Evolutionary conservation across 2,888 invertebrate genomes (phyloP), one percentile per base, ranked within the genome.

Genomic region (Iselma pallidipennis): DNA sequence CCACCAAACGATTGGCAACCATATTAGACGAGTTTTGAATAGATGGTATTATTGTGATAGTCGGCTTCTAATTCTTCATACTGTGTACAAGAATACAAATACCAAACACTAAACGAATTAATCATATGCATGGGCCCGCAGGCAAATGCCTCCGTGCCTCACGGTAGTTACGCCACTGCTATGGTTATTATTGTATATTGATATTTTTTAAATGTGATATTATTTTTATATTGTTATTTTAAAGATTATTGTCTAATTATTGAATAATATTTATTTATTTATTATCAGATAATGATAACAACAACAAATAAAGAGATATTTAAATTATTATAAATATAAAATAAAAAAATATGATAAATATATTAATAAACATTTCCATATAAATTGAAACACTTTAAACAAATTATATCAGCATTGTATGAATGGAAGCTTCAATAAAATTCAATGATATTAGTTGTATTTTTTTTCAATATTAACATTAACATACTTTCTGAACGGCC

Each of bases 191-290:
- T 57, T 62, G 57, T 31, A 31, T n/a, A 31, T 31, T 33, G n/a
- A 37, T 58, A 63, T 63, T 55, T 56, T 63, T 55, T 63, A n/a
- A 63, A 63, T 63, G 63, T 63, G 63, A 63, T 63, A 63, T 63
- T 63, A 63, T 63, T 63, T 63, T 63, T 63, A 63, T 63, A 63
- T 63, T 55, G 63, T 63, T 62, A 58, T 37, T 63, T 59, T 63
- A 52, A 10, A 42, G 10, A 42, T 42, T 42, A 19, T 10, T 7
- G 42, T 21, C n/a, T n/a, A n/a, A 42, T 21, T 19, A 2, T 42
- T 42, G 21, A 19, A 42, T 1, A 19, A 42, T 16, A 37, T 37
- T 14, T n/a, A 31, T 12, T 31, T 31, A 12, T 31, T 3, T n/a
- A 31, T 10, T 12, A 29, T 29, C 29, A 12, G 29, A 29, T 29